Evolutionary conservation across 2,113 vertebrate species (phyloP).

Genomic region (Apteryx owenii): DNA sequence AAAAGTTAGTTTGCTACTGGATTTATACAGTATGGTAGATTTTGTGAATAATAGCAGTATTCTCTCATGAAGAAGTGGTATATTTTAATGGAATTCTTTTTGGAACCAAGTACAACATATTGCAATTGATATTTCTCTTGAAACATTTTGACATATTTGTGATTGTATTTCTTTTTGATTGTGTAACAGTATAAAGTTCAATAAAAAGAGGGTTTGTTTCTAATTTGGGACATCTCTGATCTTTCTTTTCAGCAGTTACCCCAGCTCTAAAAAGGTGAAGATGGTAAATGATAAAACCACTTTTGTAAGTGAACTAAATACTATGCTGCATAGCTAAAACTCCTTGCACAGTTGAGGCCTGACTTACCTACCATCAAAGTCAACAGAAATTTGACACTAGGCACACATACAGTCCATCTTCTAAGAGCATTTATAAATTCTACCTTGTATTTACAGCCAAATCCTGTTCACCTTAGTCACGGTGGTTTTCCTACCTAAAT

Average conservation of each 20-base stretch:
- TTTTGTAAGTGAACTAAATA: not conserved
- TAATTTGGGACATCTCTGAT: slow-evolving; percentile 1
- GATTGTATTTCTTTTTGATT: slow-evolving; percentile 73
- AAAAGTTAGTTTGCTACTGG: slow-evolving; percentile 66
- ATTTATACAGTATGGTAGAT: slow-evolving; percentile 57
- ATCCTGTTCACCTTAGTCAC: not conserved
- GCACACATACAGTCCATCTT: not conserved
- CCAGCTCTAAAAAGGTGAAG: not conserved
- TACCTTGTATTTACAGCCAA: not conserved
- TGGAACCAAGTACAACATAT: slow-evolving; percentile 66
- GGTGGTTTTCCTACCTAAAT: not conserved
- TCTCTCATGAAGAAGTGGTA: slow-evolving; percentile 68
- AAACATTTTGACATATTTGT: slow-evolving; percentile 69
- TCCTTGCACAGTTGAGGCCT: not conserved
- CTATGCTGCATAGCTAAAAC: not conserved
- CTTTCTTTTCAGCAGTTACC: not conserved
- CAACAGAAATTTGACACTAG: not conserved
- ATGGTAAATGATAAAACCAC: not conserved
- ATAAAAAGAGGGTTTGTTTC: slow-evolving; percentile 72
- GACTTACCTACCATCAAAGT: not conserved
- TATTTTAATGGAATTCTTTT: slow-evolving; percentile 71
- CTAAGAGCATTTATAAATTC: not conserved
- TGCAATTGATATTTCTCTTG: slow-evolving; percentile 59
- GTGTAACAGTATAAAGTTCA: slow-evolving; percentile 69
- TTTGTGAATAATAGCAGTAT: slow-evolving; percentile 72